Base-by-base conservation (phyloP, 2,888 invertebrate genomes). In the Psylliodes chrysocephalus region DNA sequence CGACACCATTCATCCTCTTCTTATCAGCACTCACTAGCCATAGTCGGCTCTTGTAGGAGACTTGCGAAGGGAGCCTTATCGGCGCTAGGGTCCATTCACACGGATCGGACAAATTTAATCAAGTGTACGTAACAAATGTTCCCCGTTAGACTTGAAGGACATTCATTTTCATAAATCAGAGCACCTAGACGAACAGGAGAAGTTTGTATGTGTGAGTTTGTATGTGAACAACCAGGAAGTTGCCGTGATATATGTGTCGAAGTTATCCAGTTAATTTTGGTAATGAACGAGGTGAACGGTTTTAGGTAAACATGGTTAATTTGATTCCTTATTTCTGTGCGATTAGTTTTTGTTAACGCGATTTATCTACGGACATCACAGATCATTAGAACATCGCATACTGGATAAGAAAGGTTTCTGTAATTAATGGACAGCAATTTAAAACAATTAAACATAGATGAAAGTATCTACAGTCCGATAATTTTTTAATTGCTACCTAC, bases 61-160 rank as follows among this genome's bases (percentile, higher is more conserved):
- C 75, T 74, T 73, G 68, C 72, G 73, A 63, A 71, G 63, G 72
- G 72, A 73, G 74, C 75, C 78, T 79, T 79, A 78, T 78, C 75
- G 75, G 71, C 71, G 75, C 75, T 71, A 77, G 76, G 73, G 76
- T 73, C 78, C 77, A 78, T 79, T 79, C 79, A 76, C 77, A 75
- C 78, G 77, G 77, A 80, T 79, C 79, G 78, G 75, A 77, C 77
- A 73, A 77, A 79, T 73, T 78, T 79, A 81, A 81, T 80, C 80
- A 80, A 79, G 78, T 78, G 80, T 76, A 77, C 77, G 77, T 80
- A 80, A 80, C 80, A 79, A 80, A 81, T 81, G 80, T 76, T 72
- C 72, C 75, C 72, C 77, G 77, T 76, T 77, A 77, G 75, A 74
- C 70, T 70, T 17, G 42, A 64, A 44, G 51, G 60, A 55, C 64